Conservation (phyloP, 2,113 vertebrate genomes). For the Vulpes vulpes region DNA sequence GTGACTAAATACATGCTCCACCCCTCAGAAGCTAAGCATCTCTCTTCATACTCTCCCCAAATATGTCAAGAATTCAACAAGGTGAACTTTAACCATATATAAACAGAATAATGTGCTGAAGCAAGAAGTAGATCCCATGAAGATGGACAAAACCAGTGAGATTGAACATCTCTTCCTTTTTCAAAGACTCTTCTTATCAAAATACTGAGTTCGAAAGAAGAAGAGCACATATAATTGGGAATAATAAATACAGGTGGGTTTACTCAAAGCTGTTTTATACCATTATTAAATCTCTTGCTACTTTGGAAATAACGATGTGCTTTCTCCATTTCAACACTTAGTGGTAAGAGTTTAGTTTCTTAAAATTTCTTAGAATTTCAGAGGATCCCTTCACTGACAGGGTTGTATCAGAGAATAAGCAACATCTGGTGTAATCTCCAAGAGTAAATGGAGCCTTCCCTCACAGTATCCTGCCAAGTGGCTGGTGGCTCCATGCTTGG, state of each 20-base stretch:
- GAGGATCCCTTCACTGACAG: not conserved
- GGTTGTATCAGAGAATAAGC: not conserved
- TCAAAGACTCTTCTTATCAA: not conserved
- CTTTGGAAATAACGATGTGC: not conserved
- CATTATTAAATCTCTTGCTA: not conserved
- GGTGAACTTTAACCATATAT: rapidly evolving
- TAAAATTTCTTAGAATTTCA: not conserved
- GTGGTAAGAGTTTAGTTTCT: not conserved
- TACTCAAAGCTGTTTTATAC: not conserved
- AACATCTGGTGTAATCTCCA: not conserved
- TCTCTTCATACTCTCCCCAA: not conserved
- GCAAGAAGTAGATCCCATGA: not conserved
- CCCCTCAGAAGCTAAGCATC: not conserved
- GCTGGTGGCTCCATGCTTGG: not conserved
- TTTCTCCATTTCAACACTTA: not conserved
- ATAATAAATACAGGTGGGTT: not conserved
- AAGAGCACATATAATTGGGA: not conserved
- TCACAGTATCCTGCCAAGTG: too few species aligned
- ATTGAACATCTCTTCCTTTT: not conserved
- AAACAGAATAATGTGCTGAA: not conserved
- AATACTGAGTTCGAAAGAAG: not conserved
- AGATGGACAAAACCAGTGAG: not conserved
- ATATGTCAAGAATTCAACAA: not conserved
- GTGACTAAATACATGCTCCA: too few species aligned
- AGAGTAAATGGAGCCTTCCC: not conserved